These are phyloP conservation scores for Paraescarpia echinospica DNA, from an alignment of 1,140 invertebrate genomes.

Conservation along the genomic window DNA sequence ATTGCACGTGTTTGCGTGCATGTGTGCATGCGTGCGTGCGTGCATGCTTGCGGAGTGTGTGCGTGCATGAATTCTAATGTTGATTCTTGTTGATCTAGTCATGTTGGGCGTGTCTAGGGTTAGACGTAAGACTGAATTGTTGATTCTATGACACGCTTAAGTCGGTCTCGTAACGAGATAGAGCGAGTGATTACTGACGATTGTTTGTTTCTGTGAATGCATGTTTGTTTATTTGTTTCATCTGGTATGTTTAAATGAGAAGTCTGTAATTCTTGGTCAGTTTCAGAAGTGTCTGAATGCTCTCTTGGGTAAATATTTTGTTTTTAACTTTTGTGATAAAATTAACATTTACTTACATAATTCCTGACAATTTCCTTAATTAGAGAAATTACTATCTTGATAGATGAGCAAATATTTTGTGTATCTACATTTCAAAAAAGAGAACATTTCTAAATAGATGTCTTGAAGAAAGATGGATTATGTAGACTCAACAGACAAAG, in stretches of 20 bases:
- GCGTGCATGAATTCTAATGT: not conserved
- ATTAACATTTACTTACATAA: not conserved
- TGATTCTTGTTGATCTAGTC: conserved; percentile 5
- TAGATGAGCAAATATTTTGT: not conserved
- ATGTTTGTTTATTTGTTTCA: not conserved
- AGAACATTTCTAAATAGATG: too few relatives aligned
- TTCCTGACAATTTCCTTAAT: not conserved
- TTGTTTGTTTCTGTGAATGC: not conserved
- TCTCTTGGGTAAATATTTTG: not conserved
- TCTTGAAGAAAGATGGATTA: too few relatives aligned
- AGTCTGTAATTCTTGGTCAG: not conserved
- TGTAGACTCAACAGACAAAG: not conserved
- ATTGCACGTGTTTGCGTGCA: not conserved
- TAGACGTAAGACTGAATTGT: not conserved
- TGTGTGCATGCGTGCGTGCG: not conserved
- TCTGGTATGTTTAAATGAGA: not conserved
- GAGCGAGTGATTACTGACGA: not conserved
- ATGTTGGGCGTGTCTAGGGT: not conserved
- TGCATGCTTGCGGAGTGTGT: not conserved
- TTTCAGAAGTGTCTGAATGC: not conserved
- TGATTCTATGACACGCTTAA: not conserved
- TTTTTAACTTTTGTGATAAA: not conserved
- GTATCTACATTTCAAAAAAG: too few relatives aligned
- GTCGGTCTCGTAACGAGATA: not conserved
- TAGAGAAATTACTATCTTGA: not conserved